phyloP scores from a whole-genome alignment of 2,113 vertebrate species.

The Rhineura floridana region DNA sequence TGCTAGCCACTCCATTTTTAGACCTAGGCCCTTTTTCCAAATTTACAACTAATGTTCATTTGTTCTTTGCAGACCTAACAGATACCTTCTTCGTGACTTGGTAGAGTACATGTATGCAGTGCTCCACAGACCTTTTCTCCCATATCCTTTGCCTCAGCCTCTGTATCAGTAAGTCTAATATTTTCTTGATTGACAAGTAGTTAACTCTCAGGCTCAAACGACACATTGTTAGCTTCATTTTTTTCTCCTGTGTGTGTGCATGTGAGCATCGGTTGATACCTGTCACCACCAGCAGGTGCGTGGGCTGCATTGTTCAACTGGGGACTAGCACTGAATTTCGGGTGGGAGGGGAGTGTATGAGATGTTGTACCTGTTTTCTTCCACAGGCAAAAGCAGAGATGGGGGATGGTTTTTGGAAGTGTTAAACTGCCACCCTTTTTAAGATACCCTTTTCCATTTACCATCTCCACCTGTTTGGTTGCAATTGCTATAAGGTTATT shows the following conservation, averaged over 20 bases:
- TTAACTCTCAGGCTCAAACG: neutral
- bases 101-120: constrained; percentile 86
- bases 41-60: neutral
- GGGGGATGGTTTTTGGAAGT: neutral
- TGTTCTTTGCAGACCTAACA: constrained; percentile 79
- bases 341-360: too few relatives aligned
- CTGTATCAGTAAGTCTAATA: constrained; percentile 85
- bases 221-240: neutral
- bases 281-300: neutral
- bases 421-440: too few relatives aligned
- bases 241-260: neutral
- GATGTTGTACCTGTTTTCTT: neutral
- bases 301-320: too few relatives aligned
- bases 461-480: neutral
- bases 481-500: neutral
- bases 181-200: neutral
- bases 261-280: too few relatives aligned
- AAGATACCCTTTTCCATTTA: neutral
- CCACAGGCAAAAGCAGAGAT: neutral
- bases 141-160: constrained; percentile 85
- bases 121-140: constrained; percentile 78
- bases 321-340: too few relatives aligned
- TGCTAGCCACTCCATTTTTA: too few relatives aligned
- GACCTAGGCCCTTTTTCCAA: neutral
- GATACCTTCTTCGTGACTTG: constrained; percentile 90